A percentile compares a stretch with the other conserved stretches of the same genome.
These are phyloP conservation scores for Eupsilia transversa DNA, from an alignment of 2,888 invertebrate species.

Conservation along the genomic window DNA sequence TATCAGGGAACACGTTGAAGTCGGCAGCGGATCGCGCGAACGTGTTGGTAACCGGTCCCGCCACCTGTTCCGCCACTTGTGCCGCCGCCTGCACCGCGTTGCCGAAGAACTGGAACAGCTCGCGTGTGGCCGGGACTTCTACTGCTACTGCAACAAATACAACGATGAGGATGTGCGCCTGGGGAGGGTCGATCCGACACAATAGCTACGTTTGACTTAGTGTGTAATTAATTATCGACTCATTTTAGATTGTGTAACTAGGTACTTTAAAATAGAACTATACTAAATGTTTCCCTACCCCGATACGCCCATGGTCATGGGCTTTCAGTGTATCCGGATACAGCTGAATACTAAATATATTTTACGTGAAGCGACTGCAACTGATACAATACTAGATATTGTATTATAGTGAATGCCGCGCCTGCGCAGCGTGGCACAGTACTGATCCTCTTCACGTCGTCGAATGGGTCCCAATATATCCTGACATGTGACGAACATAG, in stretches of 20 bases:
- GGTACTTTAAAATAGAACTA: too few species aligned
- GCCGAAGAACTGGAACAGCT: constrained; percentile 13
- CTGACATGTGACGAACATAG: not conserved
- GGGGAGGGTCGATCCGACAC: too few species aligned
- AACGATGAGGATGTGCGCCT: not conserved
- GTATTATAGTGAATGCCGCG: too few species aligned
- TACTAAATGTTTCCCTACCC: too few species aligned
- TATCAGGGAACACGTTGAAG: constrained; percentile 49
- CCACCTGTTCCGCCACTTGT: not conserved
- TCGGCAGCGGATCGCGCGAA: constrained; percentile 18
- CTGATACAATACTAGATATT: not conserved
- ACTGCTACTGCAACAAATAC: constrained; percentile 12
- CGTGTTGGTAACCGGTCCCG: not conserved
- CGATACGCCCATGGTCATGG: too few species aligned
- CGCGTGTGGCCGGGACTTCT: constrained; percentile 6
- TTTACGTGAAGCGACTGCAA: not conserved
- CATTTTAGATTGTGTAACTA: not conserved
- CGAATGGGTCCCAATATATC: not conserved
- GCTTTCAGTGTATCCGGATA: not conserved
- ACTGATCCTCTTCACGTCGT: not conserved
- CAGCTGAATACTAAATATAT: not conserved
- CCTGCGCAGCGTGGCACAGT: not conserved
- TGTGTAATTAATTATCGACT: not conserved
- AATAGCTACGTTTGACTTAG: not conserved
- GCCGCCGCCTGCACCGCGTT: not conserved